Evolutionary conservation across 2,797 vertebrate species (phyloP).

Genomic region (Selene dorsalis): DNA sequence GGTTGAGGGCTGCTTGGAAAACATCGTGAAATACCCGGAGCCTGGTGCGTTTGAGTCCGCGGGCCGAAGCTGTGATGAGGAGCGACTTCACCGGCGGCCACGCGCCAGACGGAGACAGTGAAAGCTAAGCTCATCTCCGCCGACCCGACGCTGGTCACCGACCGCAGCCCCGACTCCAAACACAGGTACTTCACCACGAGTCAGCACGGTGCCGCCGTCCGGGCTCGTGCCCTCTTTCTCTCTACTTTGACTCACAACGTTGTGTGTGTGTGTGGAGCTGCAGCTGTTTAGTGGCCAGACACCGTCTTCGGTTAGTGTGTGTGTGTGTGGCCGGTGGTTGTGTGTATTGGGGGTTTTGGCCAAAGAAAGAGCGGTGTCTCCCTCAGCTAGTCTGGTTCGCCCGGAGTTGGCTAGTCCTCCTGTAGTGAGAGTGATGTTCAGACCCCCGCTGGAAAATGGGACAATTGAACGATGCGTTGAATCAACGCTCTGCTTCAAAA

Average conservation of each 20-base stretch:
- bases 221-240: neutral
- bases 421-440: neutral
- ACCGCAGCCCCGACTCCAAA: constrained; percentile 18
- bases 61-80: constrained; percentile 61
- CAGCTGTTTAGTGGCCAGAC: constrained; percentile 34
- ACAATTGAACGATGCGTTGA: neutral
- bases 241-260: neutral
- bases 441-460: neutral
- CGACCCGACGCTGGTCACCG: constrained; percentile 37
- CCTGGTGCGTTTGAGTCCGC: constrained; percentile 31
- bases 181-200: constrained; percentile 54
- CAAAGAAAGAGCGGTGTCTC: constrained; percentile 12
- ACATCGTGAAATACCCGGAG: neutral
- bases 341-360: constrained; percentile 10
- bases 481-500: neutral
- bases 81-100: constrained; percentile 50
- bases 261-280: neutral
- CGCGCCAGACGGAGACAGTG: constrained; percentile 68
- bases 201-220: neutral
- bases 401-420: constrained; percentile 13
- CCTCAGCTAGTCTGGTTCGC: constrained; percentile 13
- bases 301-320: constrained; percentile 27
- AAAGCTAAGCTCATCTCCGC: constrained; percentile 65
- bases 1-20: neutral
- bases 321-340: neutral